Base-by-base conservation (phyloP, 1,140 invertebrate species). In the Sitodiplosis mosellana region DNA sequence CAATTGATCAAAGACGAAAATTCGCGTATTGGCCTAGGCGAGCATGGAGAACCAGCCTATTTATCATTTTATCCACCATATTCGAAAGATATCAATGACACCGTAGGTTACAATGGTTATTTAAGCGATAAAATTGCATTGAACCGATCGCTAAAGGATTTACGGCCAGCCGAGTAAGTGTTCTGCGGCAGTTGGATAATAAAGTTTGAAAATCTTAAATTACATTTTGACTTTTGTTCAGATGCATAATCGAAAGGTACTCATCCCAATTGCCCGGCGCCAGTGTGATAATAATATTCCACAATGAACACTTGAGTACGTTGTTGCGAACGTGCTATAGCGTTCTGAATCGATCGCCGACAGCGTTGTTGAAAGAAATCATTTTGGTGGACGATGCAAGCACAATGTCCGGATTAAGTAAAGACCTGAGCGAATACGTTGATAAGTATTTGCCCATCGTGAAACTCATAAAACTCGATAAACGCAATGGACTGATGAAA, bases 331-430 rank as follows among this genome's bases (percentile, higher is more conserved):
- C 83, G 2, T 71, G 87, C 8, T 74, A 80, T 56, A 80, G 77
- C 52, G 78, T 76, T 11, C 76, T 92, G 18, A 77, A 80, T 52
- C 66, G 83, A 56, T 83, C 84, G 1, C 86, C 86, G 1, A 58
- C 54, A 19, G 43, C 74, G 53, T 62, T 90, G 4, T 58, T 92
- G 2, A 60, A 76, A 53, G 84, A 88, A 70, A 86, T 90, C 40
- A 80, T 91, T 57, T 66, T 90, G n/a, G 80, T 90, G 1, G 87
- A 90, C 64, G 87, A 90, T 61, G 75, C 76, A 46, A 87, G 83
- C 51, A 72, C 80, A 55, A 73, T 81, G 72, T 6, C 53, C 73
- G 72, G 66, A 46, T 66, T 68, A 54, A 67, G 76, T 52, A 58
- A 71, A 49, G 69, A 71, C 55, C 59, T 90, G 40, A 84, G 88